These are phyloP conservation scores for Laspeyria flexula DNA, from an alignment of 2,888 invertebrate species.

Conservation along the genomic window DNA sequence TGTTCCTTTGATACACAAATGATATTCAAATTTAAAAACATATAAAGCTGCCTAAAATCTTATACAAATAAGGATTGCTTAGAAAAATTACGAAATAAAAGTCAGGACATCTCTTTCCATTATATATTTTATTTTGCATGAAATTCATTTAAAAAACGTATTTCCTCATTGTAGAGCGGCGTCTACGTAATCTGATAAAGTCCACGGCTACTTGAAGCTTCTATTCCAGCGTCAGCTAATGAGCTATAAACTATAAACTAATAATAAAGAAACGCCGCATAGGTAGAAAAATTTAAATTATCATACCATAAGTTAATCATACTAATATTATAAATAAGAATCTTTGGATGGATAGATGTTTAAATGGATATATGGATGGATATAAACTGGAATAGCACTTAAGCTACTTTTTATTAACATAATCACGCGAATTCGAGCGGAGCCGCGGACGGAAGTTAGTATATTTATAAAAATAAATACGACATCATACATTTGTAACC, in stretches of 20 bases:
- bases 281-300: no score
- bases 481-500: no score
- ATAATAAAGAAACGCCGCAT: not conserved
- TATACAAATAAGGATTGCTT: conserved; percentile 6
- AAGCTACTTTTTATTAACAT: no score
- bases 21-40: not conserved
- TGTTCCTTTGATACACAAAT: not conserved
- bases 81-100: conserved; percentile 17
- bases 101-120: conserved; percentile 22
- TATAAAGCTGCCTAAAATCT: not conserved
- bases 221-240: not conserved
- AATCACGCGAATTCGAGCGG: no score
- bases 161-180: conserved; percentile 49
- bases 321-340: no score
- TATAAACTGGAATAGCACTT: no score
- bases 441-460: no score
- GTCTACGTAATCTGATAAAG: conserved; percentile 50
- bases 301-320: no score
- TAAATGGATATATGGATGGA: no score
- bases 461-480: no score
- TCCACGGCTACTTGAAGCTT: conserved; percentile 20
- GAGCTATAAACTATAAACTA: not conserved
- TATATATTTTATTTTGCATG: conserved; percentile 45
- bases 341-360: no score
- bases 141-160: conserved; percentile 52